A percentile compares a stretch with the other conserved stretches of the same genome.
phyloP scores from a whole-genome alignment of 2,113 vertebrate genomes.

The Notothenia coriiceps region DNA sequence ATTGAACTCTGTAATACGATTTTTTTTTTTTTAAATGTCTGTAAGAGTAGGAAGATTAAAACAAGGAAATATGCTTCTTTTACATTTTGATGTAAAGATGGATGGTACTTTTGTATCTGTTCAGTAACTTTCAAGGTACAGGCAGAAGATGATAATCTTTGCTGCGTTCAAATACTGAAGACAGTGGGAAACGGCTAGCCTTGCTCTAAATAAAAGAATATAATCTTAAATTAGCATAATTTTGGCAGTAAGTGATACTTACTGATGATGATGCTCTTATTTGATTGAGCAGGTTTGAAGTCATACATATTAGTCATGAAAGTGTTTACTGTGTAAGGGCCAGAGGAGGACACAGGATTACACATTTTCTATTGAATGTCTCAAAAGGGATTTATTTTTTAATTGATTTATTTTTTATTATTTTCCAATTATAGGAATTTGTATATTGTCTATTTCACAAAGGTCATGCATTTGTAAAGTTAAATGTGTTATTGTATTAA shows the following conservation, averaged over 20 bases:
- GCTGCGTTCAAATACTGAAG: too few relatives aligned
- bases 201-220: too few relatives aligned
- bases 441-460: not conserved
- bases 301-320: too few relatives aligned
- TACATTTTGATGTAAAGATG: too few relatives aligned
- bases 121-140: too few relatives aligned
- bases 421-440: slow-evolving; percentile 19
- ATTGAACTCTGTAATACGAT: not conserved
- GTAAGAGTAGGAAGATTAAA: too few relatives aligned
- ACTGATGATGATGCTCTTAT: not conserved
- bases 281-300: not conserved
- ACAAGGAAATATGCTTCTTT: not conserved
- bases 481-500: not conserved
- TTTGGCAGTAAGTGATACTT: not conserved
- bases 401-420: slow-evolving; percentile 55
- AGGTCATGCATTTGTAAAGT: slow-evolving; percentile 21
- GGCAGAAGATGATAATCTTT: too few relatives aligned
- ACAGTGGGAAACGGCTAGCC: too few relatives aligned
- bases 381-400: slow-evolving; percentile 10
- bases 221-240: not conserved
- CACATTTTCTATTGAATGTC: slow-evolving; percentile 25
- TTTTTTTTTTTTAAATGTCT: not conserved
- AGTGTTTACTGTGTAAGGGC: not conserved
- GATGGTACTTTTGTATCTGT: too few relatives aligned
- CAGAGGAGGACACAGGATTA: not conserved